phyloP scores from a whole-genome alignment of 23 tunicate genomes.

The Phallusia fumigata region DNA sequence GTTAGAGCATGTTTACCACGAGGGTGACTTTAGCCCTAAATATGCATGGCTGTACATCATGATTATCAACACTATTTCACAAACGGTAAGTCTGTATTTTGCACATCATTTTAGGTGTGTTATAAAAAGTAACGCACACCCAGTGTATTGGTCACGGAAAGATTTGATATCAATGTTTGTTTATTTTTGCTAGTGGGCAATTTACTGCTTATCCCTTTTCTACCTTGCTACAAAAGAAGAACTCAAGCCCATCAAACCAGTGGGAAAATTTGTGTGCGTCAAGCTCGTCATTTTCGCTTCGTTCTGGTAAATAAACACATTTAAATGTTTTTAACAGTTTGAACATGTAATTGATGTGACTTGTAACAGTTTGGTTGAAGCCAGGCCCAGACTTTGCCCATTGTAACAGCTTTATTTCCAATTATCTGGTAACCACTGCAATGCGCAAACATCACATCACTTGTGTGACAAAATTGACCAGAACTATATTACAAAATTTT shows the following conservation, averaged over 20 bases:
- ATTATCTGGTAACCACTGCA: too few relatives aligned
- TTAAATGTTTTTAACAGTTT: not conserved
- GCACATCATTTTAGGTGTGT: not conserved
- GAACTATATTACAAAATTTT: too few relatives aligned
- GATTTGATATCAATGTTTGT: not conserved
- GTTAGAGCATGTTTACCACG: constrained; percentile 58
- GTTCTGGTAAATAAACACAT: constrained; percentile 60
- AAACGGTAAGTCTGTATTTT: constrained; percentile 51
- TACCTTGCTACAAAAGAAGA: constrained; percentile 89
- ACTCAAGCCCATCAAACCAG: constrained; percentile 90
- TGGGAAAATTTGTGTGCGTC: constrained; percentile 85
- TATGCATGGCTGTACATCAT: constrained; percentile 85
- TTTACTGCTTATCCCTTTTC: constrained; percentile 87
- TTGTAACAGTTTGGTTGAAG: too few relatives aligned
- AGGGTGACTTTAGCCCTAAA: constrained; percentile 52
- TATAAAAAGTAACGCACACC: too few relatives aligned
- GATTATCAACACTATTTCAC: constrained; percentile 88
- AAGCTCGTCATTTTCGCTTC: constrained; percentile 94
- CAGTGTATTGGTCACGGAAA: too few relatives aligned
- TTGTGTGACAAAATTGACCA: too few relatives aligned
- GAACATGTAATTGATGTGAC: too few relatives aligned
- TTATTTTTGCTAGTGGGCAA: constrained; percentile 72
- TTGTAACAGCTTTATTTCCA: too few relatives aligned
- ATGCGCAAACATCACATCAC: too few relatives aligned
- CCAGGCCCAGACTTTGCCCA: too few relatives aligned